Evolutionary conservation across 2,113 vertebrate genomes (phyloP).

Genomic region (Aptenodytes forsteri): DNA sequence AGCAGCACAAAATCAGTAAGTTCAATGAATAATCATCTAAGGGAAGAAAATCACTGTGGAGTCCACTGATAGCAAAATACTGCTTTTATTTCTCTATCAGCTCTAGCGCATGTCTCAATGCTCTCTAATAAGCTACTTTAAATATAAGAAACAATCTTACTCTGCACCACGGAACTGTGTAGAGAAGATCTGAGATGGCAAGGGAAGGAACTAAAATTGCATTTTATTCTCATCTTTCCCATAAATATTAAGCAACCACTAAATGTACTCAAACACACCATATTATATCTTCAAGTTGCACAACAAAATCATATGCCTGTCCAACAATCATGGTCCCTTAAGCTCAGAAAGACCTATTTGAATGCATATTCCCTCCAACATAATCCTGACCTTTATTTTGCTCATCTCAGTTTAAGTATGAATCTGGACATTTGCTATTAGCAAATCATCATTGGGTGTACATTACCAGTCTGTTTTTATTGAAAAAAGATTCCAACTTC

Average conservation of each 20-base stretch:
- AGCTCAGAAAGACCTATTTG: not conserved
- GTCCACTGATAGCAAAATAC: not conserved
- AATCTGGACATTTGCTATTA: not conserved
- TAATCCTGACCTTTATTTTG: not conserved
- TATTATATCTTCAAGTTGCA: not conserved
- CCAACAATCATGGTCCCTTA: not conserved
- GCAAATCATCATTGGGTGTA: fast-evolving
- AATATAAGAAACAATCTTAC: not conserved
- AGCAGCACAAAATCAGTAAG: not conserved
- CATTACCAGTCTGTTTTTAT: not conserved
- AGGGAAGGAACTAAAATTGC: not conserved
- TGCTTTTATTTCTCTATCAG: not conserved
- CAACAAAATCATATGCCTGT: not conserved
- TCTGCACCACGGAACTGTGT: not conserved
- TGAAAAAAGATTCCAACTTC: not conserved
- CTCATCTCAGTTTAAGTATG: not conserved
- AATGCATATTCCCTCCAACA: not conserved
- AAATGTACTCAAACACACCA: not conserved
- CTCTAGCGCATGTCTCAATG: not conserved
- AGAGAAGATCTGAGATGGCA: not conserved
- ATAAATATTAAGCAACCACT: not conserved
- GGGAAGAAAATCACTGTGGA: not conserved
- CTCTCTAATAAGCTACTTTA: not conserved
- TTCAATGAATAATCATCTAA: not conserved
- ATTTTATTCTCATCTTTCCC: not conserved